A percentile compares a stretch with the other conserved stretches of the same genome.
Conservation (phyloP, 2,797 vertebrate species). For the Odontamblyopus lacepedii region DNA sequence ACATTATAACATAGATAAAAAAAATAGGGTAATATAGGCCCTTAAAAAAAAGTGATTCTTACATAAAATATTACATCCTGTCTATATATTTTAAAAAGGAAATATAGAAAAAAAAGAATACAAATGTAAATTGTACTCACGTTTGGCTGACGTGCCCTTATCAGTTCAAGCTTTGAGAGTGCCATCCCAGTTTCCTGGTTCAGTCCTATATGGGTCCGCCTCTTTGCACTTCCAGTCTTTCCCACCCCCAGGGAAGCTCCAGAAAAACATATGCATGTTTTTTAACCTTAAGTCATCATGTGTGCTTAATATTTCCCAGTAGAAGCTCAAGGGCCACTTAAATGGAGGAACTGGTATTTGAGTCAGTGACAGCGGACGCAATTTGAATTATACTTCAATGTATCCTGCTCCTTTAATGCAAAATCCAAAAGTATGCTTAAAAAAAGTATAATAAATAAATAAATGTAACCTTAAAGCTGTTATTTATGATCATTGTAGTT, state of each 20-base stretch:
- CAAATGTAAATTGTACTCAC: slow-evolving; percentile 42
- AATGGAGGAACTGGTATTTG: slow-evolving; percentile 17
- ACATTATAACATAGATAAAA: too few relatives aligned
- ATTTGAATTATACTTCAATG: too few relatives aligned
- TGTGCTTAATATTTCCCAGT: slow-evolving; percentile 28
- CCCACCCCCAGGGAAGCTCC: slow-evolving; percentile 38
- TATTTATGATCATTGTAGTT: too few relatives aligned
- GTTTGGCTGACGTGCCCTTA: slow-evolving; percentile 16
- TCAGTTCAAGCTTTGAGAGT: slow-evolving; percentile 12
- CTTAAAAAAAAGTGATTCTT: background rate
- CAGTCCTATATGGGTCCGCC: slow-evolving; percentile 22
- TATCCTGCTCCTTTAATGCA: too few relatives aligned
- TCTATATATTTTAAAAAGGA: background rate
- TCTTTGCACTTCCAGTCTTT: slow-evolving; percentile 9
- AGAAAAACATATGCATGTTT: slow-evolving; percentile 13
- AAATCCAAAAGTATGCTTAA: too few relatives aligned
- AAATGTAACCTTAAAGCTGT: too few relatives aligned
- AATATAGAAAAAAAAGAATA: background rate
- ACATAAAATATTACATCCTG: background rate
- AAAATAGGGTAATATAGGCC: too few relatives aligned
- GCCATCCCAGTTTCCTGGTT: slow-evolving; percentile 18
- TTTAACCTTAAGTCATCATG: slow-evolving; percentile 11
- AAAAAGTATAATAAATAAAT: too few relatives aligned
- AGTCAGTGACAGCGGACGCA: background rate
- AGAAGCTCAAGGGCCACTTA: slow-evolving; percentile 11